Conservation (phyloP, 2,797 vertebrate genomes). For the Psittacula echo region DNA sequence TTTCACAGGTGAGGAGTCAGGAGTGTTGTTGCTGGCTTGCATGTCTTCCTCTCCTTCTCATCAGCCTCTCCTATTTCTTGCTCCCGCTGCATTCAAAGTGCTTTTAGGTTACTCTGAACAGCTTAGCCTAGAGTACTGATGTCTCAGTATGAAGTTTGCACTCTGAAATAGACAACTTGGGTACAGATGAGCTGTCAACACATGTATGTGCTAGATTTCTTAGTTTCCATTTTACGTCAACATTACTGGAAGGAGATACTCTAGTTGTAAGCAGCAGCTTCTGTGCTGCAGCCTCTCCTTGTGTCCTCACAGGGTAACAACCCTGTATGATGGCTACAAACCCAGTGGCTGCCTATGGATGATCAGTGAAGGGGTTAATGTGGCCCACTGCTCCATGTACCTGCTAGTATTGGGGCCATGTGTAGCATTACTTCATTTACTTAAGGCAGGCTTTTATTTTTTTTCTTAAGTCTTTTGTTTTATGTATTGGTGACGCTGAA, state of each 20-base stretch:
- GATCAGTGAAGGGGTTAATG: background rate
- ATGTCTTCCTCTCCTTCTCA: background rate
- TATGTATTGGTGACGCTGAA: background rate
- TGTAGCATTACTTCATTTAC: background rate
- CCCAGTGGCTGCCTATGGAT: rapidly evolving
- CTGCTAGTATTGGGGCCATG: background rate
- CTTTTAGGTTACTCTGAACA: background rate
- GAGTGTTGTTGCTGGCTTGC: background rate
- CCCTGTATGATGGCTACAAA: rapidly evolving
- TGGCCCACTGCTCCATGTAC: background rate
- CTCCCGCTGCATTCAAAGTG: background rate
- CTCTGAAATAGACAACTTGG: background rate
- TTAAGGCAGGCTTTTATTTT: background rate
- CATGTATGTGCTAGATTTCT: rapidly evolving
- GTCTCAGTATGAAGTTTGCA: background rate
- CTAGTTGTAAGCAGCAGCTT: rapidly evolving
- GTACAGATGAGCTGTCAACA: background rate
- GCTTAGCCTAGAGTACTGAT: background rate
- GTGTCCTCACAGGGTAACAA: background rate
- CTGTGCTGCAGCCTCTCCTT: background rate
- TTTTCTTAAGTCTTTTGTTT: background rate
- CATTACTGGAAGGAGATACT: background rate
- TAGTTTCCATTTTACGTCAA: background rate
- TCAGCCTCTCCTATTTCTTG: background rate
- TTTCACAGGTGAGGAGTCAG: background rate